A percentile compares a stretch with the other conserved stretches of the same genome.
Conservation (phyloP, 2,888 invertebrate genomes). For the Leucophenga maculata region DNA sequence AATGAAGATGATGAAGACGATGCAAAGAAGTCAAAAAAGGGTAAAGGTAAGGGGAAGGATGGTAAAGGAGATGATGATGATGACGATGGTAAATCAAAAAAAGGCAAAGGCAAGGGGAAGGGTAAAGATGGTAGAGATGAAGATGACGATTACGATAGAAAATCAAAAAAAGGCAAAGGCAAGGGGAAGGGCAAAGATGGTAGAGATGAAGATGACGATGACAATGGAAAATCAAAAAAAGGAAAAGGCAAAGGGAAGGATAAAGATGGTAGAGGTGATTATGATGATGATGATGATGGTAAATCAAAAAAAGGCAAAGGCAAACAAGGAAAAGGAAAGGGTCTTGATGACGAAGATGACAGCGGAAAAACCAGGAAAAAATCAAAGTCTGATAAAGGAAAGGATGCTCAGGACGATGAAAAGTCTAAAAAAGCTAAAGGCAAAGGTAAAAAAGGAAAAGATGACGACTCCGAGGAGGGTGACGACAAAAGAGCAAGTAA, state of each 20-base stretch:
- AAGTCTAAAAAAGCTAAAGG: slow-evolving; percentile 22
- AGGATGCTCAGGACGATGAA: neutral
- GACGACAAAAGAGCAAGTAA: neutral
- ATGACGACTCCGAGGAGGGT: neutral
- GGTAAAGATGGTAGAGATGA: slow-evolving; percentile 8
- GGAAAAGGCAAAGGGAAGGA: neutral
- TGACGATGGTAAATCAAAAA: neutral
- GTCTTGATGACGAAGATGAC: slow-evolving; percentile 6
- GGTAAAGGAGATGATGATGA: slow-evolving; percentile 7
- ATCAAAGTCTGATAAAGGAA: slow-evolving; percentile 1
- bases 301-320: slow-evolving; percentile 19
- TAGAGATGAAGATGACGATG: slow-evolving; percentile 4
- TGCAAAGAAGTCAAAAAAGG: slow-evolving; percentile 10
- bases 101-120: slow-evolving; percentile 13
- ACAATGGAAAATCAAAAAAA: slow-evolving; percentile 16
- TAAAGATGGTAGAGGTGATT: slow-evolving; percentile 4
- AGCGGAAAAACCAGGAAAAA: too few species aligned
- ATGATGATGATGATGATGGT: slow-evolving; percentile 4
- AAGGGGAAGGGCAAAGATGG: slow-evolving; percentile 17
- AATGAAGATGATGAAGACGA: slow-evolving; percentile 3
- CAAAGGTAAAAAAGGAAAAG: slow-evolving; percentile 5
- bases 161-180: neutral
- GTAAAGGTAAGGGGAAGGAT: slow-evolving; percentile 15
- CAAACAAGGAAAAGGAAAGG: neutral
- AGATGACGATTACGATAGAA: neutral